phyloP scores from a whole-genome alignment of 2,797 vertebrate species.

The Gouania willdenowi region DNA sequence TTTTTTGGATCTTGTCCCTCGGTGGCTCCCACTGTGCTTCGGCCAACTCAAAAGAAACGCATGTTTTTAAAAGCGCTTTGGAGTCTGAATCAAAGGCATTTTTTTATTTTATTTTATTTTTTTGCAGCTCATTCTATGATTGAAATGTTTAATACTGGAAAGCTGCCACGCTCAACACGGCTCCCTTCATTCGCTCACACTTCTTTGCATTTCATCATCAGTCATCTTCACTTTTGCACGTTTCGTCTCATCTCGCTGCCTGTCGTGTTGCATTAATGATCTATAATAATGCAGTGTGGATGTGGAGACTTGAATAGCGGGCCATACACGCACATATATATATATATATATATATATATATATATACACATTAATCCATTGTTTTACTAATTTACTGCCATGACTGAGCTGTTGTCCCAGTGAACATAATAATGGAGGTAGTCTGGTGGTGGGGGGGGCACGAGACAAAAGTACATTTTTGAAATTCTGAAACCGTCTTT shows the following conservation, averaged over 20 bases:
- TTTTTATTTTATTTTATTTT: slow-evolving; percentile 49
- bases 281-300: slow-evolving; percentile 32
- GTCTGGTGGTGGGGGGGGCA: neutral
- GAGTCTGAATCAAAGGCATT: slow-evolving; percentile 57
- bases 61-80: slow-evolving; percentile 60
- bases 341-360: no score
- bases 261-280: slow-evolving; percentile 41
- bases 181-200: slow-evolving; percentile 3
- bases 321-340: no score
- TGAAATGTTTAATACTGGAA: slow-evolving; percentile 59
- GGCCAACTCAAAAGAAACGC: slow-evolving; percentile 55
- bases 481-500: slow-evolving; percentile 18
- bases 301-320: slow-evolving; percentile 15
- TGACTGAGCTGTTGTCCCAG: neutral
- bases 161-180: slow-evolving; percentile 10
- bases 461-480: slow-evolving; percentile 26
- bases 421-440: slow-evolving; percentile 22
- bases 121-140: slow-evolving; percentile 51
- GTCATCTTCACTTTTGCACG: slow-evolving; percentile 6
- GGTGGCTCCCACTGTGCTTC: slow-evolving; percentile 47
- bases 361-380: no score
- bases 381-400: slow-evolving; percentile 1
- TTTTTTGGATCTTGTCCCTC: slow-evolving; percentile 23
- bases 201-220: slow-evolving; percentile 4
- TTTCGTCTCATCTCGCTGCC: slow-evolving; percentile 7